Base-by-base conservation (phyloP, 2,888 invertebrate species). In the Odontothrips loti region DNA sequence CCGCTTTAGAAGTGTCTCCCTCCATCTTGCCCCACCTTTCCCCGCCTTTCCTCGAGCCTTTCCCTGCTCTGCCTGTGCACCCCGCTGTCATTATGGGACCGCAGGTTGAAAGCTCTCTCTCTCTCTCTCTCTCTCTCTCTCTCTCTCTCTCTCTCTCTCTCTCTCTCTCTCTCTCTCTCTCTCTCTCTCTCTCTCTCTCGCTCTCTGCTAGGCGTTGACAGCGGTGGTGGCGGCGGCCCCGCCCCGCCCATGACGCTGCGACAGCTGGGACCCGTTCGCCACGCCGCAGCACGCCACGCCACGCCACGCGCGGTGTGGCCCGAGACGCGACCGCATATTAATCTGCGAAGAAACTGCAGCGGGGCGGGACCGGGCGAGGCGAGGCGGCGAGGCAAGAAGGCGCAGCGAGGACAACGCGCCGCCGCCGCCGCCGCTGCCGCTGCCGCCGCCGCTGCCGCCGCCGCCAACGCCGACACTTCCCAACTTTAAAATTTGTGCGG, bases 261-360 rank as follows among this genome's bases (percentile, higher is more conserved):
- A 75, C 68, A 75, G 68, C 68, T 75, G 68, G 68, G 68, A 27
- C 68, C 68, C 68, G 8, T 8, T 9, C 23, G 12, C 23, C 68
- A 10, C 27, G 23, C 23, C 23, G 68, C 68, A 23, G n/a, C 63
- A n/a, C 63, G 63, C 68, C 23, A 6, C 68, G 23, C 68, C 68
- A 27, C 68, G 68, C 8, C 68, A 20, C 20, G 34, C 58, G 58
- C 58, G 58, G 17, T 58, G 58, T 20, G 17, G 20, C 17, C 12
- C 68, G 27, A 75, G 68, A 75, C 68, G 68, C 58, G 27, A 11
- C 68, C 68, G 68, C 68, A 75, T 75, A 75, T 75, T 75, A 75
- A 75, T 75, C 68, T 75, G 68, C 34, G 68, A 75, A 75, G 68
- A 75, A 75, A 75, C 68, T 75, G 68, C 68, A 17, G 58, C 58